Evolutionary conservation across 2,888 invertebrate genomes (phyloP), one percentile per base, ranked within the genome.

Genomic region (Alloscopus bannaensis): DNA sequence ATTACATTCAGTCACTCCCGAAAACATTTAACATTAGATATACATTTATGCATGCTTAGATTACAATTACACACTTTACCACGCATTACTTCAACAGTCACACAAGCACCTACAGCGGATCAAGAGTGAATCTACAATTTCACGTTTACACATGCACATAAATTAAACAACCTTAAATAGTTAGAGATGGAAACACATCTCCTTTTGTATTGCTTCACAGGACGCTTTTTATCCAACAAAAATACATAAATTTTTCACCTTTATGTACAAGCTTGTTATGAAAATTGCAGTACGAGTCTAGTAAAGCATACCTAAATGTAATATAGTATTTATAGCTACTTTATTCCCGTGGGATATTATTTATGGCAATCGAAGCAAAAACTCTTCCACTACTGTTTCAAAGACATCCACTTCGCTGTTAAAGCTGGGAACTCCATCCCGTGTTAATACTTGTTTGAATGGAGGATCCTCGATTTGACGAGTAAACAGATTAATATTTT

Each of bases 301-400:
- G 47, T n/a, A 47, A 47, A n/a, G 47, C 36, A 36, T n/a, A n/a
- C n/a, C n/a, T n/a, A n/a, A n/a, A n/a, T n/a, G n/a, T n/a, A 24
- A 24, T 22, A 52, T 52, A 22, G 52, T 52, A 24, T 47, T 36
- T 13, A 6, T 47, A 52, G 36, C 59, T 59, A 31, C 59, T 31
- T 57, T 57, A 69, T 69, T 69, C 69, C 69, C 69, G 69, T 69
- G 69, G 69, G 69, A 69, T 69, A 68, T 68, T 69, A 57, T 69
- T 69, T 69, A 69, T 69, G 69, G 69, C 69, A 69, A 68, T 68
- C 50, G 36, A 36, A 68, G 36, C 52, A 52, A 55, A 52, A 55
- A 57, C n/a, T 42, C 31, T 31, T 6, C 26, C 3, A 42, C 45
- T 47, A 47, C 65, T 65, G 47, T 59, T 31, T 29, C 24, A 26